Percentiles rank a stretch among this genome's conserved stretches.
phyloP scores from a whole-genome alignment of 2,888 invertebrate genomes.

The Sialis lutaria region DNA sequence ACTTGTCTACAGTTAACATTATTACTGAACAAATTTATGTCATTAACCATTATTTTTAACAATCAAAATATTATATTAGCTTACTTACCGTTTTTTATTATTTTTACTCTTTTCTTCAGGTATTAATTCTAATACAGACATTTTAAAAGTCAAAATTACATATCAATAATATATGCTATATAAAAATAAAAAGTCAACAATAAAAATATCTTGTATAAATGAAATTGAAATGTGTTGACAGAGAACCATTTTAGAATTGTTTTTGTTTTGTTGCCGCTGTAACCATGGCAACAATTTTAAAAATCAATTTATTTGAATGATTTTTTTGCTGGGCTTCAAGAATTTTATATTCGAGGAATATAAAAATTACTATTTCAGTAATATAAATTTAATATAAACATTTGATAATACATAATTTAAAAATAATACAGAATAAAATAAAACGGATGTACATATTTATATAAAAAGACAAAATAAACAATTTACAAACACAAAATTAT shows the following conservation, averaged over 20 bases:
- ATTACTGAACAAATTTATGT: neutral
- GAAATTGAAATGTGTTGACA: neutral
- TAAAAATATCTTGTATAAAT: neutral
- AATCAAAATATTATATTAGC: neutral
- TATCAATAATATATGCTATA: neutral
- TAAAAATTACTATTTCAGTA: too few species aligned
- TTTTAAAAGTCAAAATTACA: slow-evolving; percentile 12
- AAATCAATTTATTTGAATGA: neutral
- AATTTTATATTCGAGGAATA: too few species aligned
- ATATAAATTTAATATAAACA: too few species aligned
- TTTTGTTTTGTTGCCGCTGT: slow-evolving; percentile 8
- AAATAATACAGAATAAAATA: too few species aligned
- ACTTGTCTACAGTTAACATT: neutral
- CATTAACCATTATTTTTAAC: neutral
- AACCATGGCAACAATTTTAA: slow-evolving; percentile 13
- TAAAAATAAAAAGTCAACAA: neutral
- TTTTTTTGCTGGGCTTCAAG: too few species aligned
- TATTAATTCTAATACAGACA: slow-evolving; percentile 33
- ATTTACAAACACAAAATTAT: too few species aligned
- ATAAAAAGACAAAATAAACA: too few species aligned
- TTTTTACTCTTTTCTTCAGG: slow-evolving; percentile 32
- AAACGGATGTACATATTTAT: too few species aligned
- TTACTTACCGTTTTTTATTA: slow-evolving; percentile 8
- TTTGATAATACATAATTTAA: too few species aligned
- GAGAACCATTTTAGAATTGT: neutral